These are phyloP conservation scores for Halcyon smyrnensis DNA, from an alignment of 2,797 vertebrate species.

Conservation along the genomic window DNA sequence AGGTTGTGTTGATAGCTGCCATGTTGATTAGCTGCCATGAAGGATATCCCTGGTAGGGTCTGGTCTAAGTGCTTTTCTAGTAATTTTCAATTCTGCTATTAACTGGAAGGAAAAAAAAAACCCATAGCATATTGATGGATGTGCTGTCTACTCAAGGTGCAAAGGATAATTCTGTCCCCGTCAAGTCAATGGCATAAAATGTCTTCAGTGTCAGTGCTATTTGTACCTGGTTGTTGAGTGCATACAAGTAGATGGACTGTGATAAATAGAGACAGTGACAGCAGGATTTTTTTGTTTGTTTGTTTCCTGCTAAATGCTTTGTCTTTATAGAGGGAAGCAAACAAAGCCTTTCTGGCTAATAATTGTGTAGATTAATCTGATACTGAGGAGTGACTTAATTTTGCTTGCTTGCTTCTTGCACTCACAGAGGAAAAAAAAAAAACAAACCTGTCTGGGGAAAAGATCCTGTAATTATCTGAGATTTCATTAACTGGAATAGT, in stretches of 20 bases:
- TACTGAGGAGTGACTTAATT: neutral
- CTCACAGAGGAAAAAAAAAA: neutral
- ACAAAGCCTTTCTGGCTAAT: neutral
- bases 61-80: neutral
- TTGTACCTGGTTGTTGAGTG: neutral
- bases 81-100: neutral
- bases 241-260: neutral
- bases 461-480: neutral
- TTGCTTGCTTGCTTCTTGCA: neutral
- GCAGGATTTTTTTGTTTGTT: neutral
- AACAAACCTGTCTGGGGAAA: neutral
- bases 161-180: neutral
- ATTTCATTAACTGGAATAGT: neutral
- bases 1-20: no score
- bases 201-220: neutral
- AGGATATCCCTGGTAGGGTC: neutral
- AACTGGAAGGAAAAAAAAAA: neutral
- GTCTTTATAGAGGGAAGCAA: neutral
- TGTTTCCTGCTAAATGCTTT: accelerated
- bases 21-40: neutral
- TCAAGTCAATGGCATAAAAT: neutral
- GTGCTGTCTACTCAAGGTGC: neutral
- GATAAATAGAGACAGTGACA: neutral
- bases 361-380: neutral
- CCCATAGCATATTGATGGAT: neutral